Evolutionary conservation across 1,140 invertebrate genomes (phyloP).

Genomic region (Heliconius himera): DNA sequence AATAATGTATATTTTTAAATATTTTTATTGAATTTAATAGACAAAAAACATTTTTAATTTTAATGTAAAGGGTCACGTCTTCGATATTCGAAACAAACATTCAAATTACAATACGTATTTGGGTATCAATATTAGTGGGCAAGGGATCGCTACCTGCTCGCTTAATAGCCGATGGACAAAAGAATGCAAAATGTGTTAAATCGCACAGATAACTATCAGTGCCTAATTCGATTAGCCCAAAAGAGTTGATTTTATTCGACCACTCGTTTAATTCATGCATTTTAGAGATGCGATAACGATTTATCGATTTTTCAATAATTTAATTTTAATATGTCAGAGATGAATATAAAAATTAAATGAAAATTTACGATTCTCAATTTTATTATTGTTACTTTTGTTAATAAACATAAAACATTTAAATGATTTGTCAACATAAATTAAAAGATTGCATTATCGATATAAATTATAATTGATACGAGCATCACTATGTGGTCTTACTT

Average conservation of each 20-base stretch:
- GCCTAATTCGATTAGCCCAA: conserved; percentile 78
- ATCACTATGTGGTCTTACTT: conserved; percentile 46
- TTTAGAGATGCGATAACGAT: conserved; percentile 49
- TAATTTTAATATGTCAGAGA: conserved; percentile 13
- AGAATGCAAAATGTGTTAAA: conserved; percentile 79
- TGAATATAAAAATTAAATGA: background rate
- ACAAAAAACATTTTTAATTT: background rate
- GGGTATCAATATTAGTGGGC: conserved; percentile 34
- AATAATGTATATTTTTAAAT: background rate
- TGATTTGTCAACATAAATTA: background rate
- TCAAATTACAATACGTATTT: conserved; percentile 16
- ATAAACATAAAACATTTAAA: background rate
- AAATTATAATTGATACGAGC: conserved; percentile 10
- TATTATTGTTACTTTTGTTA: background rate
- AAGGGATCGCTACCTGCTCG: conserved; percentile 68
- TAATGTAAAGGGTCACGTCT: background rate
- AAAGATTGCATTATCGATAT: conserved; percentile 37
- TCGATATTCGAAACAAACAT: conserved; percentile 31
- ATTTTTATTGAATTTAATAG: background rate
- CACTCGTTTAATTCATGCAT: conserved; percentile 63
- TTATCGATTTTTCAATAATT: conserved; percentile 40
- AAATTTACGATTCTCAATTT: background rate
- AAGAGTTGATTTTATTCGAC: conserved; percentile 76
- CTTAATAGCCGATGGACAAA: conserved; percentile 73
- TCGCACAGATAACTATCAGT: conserved; percentile 72